Base-by-base conservation (phyloP, 1,140 invertebrate genomes). In the Chymomyza costata region DNA sequence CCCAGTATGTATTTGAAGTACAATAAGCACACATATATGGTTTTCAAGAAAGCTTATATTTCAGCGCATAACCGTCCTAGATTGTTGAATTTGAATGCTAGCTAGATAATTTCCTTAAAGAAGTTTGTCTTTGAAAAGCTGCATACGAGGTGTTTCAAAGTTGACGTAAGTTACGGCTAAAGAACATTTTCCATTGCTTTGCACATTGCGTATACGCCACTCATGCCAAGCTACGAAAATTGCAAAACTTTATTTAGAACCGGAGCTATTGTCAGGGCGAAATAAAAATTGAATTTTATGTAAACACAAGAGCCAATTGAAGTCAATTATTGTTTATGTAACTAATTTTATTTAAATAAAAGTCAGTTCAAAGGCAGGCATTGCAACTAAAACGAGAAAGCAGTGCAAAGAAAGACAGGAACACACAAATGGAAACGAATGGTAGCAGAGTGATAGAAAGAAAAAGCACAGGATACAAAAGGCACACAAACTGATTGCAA, bases 251-350 rank as follows among this genome's bases (percentile, higher is more conserved):
- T 30, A 15, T 30, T 30, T 10, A 8, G 16, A 28, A n/a, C 6
- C 13, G n/a, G 1, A n/a, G 41, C 25, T 11, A n/a, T n/a, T 8
- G 34, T 48, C 35, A 56, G 57, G 57, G 51, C 65, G 65, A 68
- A 71, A 68, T 65, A 60, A 65, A 71, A 71, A 68, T 68, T 68
- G 60, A 71, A 71, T 68, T 68, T 68, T 65, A 65, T 68, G 60
- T 64, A 65, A 70, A 70, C 67, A 65, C 62, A 70, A 70, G 67
- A 67, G 61, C 48, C 60, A 71, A 71, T 68, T 68, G 55, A 71
- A 71, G 65, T 68, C 67, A 68, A 71, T 71, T 68, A 68, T 68
- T 71, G 67, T 71, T 71, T 68, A 71, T 71, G 67, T 68, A 71
- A 65, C 60, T 71, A 71, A 68, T 71, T 68, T 71, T 71, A 65